phyloP scores from a whole-genome alignment of 2,797 vertebrate species.

The Triplophysa bombifrons region DNA sequence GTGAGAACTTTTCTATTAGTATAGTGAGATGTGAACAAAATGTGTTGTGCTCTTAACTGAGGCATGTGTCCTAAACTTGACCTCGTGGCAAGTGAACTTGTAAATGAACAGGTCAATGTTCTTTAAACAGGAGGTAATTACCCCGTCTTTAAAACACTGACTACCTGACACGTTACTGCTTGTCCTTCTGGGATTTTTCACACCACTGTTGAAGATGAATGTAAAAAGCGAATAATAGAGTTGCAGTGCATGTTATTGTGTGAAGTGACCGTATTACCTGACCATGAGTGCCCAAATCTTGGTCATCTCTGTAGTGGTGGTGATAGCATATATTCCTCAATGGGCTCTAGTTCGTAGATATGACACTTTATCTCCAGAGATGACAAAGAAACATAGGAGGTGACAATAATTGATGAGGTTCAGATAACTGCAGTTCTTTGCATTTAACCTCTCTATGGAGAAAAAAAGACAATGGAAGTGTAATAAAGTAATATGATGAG shows the following conservation, averaged over 20 bases:
- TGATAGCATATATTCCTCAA: conserved; percentile 58
- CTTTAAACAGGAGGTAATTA: conserved; percentile 1
- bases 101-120: background rate
- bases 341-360: conserved; percentile 58
- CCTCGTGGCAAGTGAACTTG: conserved; percentile 4
- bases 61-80: conserved; percentile 21
- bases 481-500: no score
- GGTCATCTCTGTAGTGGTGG: conserved; percentile 47
- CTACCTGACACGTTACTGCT: conserved; percentile 23
- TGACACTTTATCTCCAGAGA: conserved; percentile 65
- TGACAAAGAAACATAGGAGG: conserved; percentile 52
- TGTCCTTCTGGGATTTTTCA: conserved; percentile 32
- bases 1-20: background rate
- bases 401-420: conserved; percentile 67
- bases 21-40: background rate
- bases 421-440: conserved; percentile 60
- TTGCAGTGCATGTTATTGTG: conserved; percentile 39
- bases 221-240: conserved; percentile 22
- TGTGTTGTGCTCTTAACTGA: background rate
- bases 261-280: conserved; percentile 50
- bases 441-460: background rate
- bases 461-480: background rate
- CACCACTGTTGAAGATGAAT: conserved; percentile 10
- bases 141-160: conserved; percentile 26
- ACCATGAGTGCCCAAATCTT: conserved; percentile 47